Evolutionary conservation across 2,797 vertebrate genomes (phyloP), one percentile per base, ranked within the genome.

Genomic region (Scolopax bukidnonensis): DNA sequence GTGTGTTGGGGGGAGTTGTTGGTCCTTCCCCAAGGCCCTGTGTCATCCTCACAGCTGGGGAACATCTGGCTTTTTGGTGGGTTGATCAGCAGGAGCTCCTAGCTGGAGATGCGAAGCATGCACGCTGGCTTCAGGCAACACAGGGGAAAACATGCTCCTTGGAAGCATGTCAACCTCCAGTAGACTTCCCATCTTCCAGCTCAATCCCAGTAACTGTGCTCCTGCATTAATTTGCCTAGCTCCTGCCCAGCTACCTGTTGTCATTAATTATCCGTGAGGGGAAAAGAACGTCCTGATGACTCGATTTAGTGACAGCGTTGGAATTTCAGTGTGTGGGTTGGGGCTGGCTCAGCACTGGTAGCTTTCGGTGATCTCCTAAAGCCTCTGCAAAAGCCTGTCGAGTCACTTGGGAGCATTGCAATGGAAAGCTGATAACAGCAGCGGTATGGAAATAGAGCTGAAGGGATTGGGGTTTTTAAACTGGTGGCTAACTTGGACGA

Each of bases 401-500:
- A 95, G 85, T 95, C 95, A 82, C 80, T 94, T 38, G 65, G 71
- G 89, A 96, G 85, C 86, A 32, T 28, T 79, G 90, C 90, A 81
- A 7, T 65, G 81, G 95, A 92, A 95, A 97, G 90, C 95, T 95
- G 94, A 68, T 95, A 90, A 84, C 7, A 0, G 90, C 93, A 89
- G 84, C 3, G 0, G 50, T 61, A 28, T 96, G 79, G 92, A 95
- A 95, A 93, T 84, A 95, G 86, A 91, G 78, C 88, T 68, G 94
- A 95, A 80, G 65, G 90, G 95, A 94, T 92, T 93, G 94, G 65
- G 57, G 60, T 57, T 96, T 96, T 92, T 92, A 89, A 96, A 96
- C 56, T 87, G 90, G 18, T 90, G 81, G 88, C 93, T 94, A 83
- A 94, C 91, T 80, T 95, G 88, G 81, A 90, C 78, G 27, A 54